Conservation (phyloP, 2,113 vertebrate genomes). For the Physeter macrocephalus region DNA sequence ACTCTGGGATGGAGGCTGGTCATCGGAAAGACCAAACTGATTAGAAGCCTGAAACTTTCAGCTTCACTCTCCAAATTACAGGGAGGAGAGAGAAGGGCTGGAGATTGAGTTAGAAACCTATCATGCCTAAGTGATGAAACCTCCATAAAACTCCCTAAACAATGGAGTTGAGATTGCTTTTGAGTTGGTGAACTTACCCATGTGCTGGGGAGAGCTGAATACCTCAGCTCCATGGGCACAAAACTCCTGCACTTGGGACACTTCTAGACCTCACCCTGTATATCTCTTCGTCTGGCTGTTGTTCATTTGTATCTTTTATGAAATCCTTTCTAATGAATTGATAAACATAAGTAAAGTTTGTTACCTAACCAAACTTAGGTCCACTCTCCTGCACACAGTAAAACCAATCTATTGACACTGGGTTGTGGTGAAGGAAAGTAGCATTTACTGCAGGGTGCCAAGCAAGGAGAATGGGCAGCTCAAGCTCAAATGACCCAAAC, state of each 20-base stretch:
- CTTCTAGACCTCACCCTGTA: background rate
- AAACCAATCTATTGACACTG: too few species aligned
- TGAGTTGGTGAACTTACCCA: background rate
- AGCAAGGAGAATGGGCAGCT: too few species aligned
- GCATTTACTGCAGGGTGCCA: too few species aligned
- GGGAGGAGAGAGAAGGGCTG: background rate
- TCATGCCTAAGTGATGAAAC: background rate
- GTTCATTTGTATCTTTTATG: background rate
- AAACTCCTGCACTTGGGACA: background rate
- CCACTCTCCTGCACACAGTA: too few species aligned
- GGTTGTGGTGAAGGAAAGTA: too few species aligned
- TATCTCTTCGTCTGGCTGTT: background rate
- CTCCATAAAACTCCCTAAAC: background rate
- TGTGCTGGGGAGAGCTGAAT: background rate
- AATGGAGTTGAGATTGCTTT: background rate
- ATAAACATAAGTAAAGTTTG: background rate
- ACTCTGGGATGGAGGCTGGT: background rate
- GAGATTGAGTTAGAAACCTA: background rate
- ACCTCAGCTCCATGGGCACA: background rate
- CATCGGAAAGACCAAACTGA: background rate
- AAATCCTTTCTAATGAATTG: background rate
- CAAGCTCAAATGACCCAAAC: too few species aligned
- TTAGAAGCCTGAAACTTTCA: background rate
- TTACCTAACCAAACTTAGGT: too few species aligned
- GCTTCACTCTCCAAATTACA: background rate